These are phyloP conservation scores for Actinemys pallida DNA, from an alignment of 2,113 vertebrate species.

Conservation along the genomic window DNA sequence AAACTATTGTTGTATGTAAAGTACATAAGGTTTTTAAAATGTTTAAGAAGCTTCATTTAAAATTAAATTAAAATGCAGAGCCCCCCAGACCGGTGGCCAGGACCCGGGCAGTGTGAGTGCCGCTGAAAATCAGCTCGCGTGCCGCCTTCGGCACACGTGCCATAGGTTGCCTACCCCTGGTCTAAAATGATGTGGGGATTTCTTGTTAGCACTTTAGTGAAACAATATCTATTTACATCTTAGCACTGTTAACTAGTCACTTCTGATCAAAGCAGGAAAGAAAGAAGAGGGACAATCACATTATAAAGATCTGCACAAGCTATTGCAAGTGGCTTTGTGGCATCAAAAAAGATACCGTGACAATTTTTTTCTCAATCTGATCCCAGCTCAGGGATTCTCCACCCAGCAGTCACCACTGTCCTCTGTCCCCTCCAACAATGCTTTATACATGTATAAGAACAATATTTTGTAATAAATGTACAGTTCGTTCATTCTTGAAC, in stretches of 20 bases:
- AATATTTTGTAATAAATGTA: not conserved
- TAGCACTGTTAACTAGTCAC: not conserved
- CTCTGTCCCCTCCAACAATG: not conserved
- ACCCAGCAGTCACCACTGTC: not conserved
- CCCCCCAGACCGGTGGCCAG: no score
- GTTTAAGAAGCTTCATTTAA: no score
- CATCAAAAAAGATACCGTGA: not conserved
- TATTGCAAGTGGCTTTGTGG: not conserved
- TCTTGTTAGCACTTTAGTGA: not conserved
- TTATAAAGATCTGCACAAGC: not conserved
- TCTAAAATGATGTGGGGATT: not conserved
- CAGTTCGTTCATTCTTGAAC: not conserved
- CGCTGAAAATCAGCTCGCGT: no score
- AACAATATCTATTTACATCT: not conserved
- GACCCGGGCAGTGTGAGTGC: no score
- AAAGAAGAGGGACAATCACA: not conserved
- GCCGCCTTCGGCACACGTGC: no score
- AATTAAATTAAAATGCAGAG: no score
- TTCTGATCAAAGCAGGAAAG: not conserved
- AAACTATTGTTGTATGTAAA: no score
- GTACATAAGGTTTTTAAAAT: no score
- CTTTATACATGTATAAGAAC: not conserved
- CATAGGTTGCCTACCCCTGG: not conserved
- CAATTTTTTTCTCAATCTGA: not conserved
- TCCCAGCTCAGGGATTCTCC: not conserved